A percentile compares a stretch with the other conserved stretches of the same genome.
These are phyloP conservation scores for Limnothrissa miodon DNA, from an alignment of 2,113 vertebrate genomes.

Conservation along the genomic window DNA sequence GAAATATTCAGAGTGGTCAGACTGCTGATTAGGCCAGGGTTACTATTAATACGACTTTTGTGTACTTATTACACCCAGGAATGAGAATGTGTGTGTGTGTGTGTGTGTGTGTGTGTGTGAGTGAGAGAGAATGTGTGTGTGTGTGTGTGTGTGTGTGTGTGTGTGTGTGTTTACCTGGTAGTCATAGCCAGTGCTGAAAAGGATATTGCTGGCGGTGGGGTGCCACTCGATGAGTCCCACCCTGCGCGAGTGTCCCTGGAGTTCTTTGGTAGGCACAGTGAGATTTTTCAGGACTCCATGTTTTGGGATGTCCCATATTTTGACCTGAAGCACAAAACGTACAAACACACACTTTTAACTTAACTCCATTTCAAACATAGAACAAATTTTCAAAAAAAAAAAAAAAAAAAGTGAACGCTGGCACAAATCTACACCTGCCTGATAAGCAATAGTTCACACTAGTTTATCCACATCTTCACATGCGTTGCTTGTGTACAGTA, in stretches of 20 bases:
- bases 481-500: too few species aligned
- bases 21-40: background rate
- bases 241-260: constrained; percentile 79
- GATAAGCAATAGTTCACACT: background rate
- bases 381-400: background rate
- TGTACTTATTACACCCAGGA: background rate
- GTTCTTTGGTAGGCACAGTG: constrained; percentile 77
- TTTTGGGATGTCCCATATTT: constrained; percentile 89
- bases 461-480: background rate
- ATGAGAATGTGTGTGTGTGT: background rate
- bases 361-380: background rate
- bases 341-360: background rate
- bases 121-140: background rate
- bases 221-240: constrained; percentile 97
- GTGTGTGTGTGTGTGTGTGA: background rate
- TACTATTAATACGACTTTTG: background rate
- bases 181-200: constrained; percentile 91
- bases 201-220: constrained; percentile 83
- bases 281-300: constrained; percentile 76
- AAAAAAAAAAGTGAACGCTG: background rate
- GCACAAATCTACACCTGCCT: background rate
- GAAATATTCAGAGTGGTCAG: background rate
- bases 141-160: background rate
- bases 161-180: constrained; percentile 75
- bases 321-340: constrained; percentile 77